Base-by-base conservation (phyloP, 2,888 invertebrate species). In the Drosophila phalerata region DNA sequence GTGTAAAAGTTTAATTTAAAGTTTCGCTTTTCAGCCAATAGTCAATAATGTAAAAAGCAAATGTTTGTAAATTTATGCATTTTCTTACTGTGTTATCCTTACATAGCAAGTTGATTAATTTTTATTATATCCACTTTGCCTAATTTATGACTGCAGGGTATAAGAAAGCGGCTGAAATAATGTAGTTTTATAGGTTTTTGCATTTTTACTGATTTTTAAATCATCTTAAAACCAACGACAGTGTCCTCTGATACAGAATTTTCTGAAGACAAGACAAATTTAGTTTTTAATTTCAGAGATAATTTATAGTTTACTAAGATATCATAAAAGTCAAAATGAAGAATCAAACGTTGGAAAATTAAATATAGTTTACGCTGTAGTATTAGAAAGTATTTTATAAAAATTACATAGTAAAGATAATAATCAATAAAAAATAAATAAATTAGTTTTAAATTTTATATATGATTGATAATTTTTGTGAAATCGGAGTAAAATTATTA, bases 261-360 rank as follows among this genome's bases (percentile, higher is more conserved):
- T n/a, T n/a, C n/a, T n/a, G 56, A 43, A 45, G 43, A 43, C 56
- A 45, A 56, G 34, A 11, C n/a, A 32, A 32, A 8, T 45, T 45
- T 25, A 25, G 43, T 34, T 32, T 56, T 45, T 34, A 56, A 34
- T 56, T 11, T 45, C 56, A 34, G 15, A 34, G 34, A 34, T 56
- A 22, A 34, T 25, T 37, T 22, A 6, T 45, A 56, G 42, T 55
- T 22, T 43, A n/a, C 13, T 5, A 17, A 13, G 5, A 40, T 40
- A 42, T 42, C 15, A n/a, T 37, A 6, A 11, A 15, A 15, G 3
- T 25, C 15, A 37, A 11, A 38, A 13, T 11, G 5, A 15, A 11
- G 0, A 40, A 38, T 30, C 4, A 28, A 47, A 47, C 9, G 28
- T 53, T 30, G 2, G 0, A 17, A 11, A 34, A 32, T 48, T 48